Evolutionary conservation across 2,797 vertebrate genomes (phyloP), one percentile per base, ranked within the genome.

Genomic region (Parauchenoglanis ngamensis): DNA sequence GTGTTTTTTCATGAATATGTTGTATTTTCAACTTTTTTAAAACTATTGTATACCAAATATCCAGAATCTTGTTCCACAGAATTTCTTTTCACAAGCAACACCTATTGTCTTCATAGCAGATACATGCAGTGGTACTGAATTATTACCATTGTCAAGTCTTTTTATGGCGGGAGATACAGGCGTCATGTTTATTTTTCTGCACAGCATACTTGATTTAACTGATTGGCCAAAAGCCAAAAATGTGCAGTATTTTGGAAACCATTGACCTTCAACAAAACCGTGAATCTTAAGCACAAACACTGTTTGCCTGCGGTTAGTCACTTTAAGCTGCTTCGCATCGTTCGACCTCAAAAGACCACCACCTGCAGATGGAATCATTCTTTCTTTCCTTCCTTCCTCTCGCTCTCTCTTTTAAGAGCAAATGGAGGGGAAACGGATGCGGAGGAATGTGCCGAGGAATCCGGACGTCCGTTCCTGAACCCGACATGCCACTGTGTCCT

Each of bases 391-490:
- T 83, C 80, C 80, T 84, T 75, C 61, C 57, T 85, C 13, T 13
- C 72, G 1, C 11, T 15, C 49, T 72, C n/a, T 79, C 75, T 81
- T 73, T 84, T 78, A 78, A 84, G 56, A 72, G 61, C 28, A 49
- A 77, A 56, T 8, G 35, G 49, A 87, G 65, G 77, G 83, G 83
- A 87, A 86, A 81, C 65, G 82, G 56, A 80, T 7, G 40, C 63
- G 44, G 12, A 79, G 87, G 82, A 89, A 89, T 90, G 88, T 23
- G 40, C n/a, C 19, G 23, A 89, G 82, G 88, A 90, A 89, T 90
- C 76, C 86, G 57, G 88, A 86, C 35, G 28, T 90, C 81, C 81
- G 31, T 70, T 28, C 76, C 11, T 12, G 67, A 68, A 61, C 23
- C 28, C 77, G 28, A 19, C 67, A 61, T 28, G 44, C 52, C 54